Percentiles rank a stretch among this genome's conserved stretches.
These are phyloP conservation scores for Apodemus agrarius DNA, from an alignment of 2,797 vertebrate genomes.

Conservation along the genomic window DNA sequence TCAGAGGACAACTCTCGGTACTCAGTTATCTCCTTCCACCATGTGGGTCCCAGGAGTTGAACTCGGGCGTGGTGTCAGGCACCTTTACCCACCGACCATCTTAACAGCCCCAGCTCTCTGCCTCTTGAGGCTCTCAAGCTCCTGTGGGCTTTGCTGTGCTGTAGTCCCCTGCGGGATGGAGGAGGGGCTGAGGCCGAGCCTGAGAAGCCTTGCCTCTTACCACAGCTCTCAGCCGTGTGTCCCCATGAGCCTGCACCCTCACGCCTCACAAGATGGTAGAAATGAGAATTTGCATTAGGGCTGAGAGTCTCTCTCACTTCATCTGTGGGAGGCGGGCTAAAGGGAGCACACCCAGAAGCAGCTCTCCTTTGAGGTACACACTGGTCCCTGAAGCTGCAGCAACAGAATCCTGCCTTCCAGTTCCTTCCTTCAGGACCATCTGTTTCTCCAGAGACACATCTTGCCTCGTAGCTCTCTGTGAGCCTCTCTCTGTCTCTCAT, in stretches of 20 bases:
- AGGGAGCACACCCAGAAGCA: conserved; percentile 44
- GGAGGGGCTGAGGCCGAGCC: background rate
- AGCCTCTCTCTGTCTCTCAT: background rate
- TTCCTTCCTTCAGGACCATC: background rate
- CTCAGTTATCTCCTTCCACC: background rate
- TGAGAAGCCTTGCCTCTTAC: background rate
- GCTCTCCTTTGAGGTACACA: background rate
- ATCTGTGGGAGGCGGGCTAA: conserved; percentile 13
- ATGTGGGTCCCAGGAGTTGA: background rate
- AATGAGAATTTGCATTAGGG: conserved; percentile 65
- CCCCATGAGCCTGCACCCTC: background rate
- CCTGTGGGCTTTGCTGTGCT: fast-evolving
- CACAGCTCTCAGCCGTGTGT: background rate
- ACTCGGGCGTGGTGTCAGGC: background rate
- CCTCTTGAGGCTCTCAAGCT: background rate
- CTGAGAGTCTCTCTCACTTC: conserved; percentile 44
- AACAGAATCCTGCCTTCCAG: fast-evolving
- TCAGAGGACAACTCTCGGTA: background rate
- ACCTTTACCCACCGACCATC: background rate
- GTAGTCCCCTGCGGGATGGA: fast-evolving
- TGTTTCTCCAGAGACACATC: background rate
- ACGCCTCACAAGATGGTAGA: background rate
- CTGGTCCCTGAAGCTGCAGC: conserved; percentile 45
- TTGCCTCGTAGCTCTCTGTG: background rate
- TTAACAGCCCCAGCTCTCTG: background rate